phyloP scores from a whole-genome alignment of 2,113 vertebrate species.

The Piaya cayana region DNA sequence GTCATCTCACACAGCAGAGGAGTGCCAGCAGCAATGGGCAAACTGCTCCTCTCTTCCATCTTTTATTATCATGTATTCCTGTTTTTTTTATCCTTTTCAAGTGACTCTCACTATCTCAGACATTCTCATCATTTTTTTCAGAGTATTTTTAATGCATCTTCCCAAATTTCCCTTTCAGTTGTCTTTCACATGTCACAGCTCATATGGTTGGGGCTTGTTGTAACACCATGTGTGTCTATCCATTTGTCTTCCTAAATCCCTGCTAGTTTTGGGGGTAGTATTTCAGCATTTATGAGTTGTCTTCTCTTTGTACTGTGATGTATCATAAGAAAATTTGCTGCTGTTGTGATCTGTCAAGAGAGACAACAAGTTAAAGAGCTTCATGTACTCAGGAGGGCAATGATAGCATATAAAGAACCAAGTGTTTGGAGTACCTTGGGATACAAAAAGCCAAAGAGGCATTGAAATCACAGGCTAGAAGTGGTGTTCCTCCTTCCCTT shows the following conservation, averaged over 20 bases:
- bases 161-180: background rate
- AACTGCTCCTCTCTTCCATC: background rate
- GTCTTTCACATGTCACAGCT: background rate
- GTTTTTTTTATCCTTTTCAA: background rate
- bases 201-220: background rate
- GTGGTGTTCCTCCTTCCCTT: background rate
- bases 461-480: background rate
- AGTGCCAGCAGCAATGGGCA: background rate
- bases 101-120: background rate
- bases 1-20: rapidly evolving
- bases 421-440: background rate
- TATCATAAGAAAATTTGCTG: background rate
- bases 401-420: background rate
- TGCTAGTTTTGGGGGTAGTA: background rate
- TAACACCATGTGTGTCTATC: background rate
- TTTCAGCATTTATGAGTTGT: background rate
- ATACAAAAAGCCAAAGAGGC: background rate
- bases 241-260: background rate
- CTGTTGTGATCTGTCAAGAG: background rate
- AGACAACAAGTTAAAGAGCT: background rate
- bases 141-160: background rate
- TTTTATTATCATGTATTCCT: background rate
- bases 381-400: rapidly evolving
- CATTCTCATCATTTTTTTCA: background rate
- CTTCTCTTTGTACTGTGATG: background rate